phyloP scores from a whole-genome alignment of 2,113 vertebrate species.

The Toxostoma redivivum region DNA sequence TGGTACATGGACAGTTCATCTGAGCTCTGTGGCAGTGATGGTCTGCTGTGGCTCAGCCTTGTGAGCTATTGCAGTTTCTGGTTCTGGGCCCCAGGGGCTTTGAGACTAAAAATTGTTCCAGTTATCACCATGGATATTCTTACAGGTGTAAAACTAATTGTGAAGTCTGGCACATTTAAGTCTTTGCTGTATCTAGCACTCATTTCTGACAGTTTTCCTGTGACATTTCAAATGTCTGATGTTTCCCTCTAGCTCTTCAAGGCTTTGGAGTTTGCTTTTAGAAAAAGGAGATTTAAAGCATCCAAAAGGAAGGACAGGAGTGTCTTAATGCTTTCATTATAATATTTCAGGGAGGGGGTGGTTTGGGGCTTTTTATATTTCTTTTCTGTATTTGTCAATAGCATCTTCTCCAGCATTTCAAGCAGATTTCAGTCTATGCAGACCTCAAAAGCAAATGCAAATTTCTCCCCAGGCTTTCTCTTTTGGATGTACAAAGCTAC shows the following conservation, averaged over 20 bases:
- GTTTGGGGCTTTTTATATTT: neutral
- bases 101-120: neutral
- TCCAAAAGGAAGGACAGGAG: neutral
- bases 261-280: neutral
- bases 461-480: conserved; percentile 10
- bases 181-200: neutral
- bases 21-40: neutral
- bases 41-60: neutral
- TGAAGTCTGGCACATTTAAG: neutral
- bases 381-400: conserved; percentile 14
- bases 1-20: neutral
- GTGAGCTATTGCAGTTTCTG: neutral
- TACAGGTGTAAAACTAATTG: conserved; percentile 21
- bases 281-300: neutral
- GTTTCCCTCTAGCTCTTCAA: neutral
- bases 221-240: neutral
- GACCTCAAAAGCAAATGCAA: conserved; percentile 36
- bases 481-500: neutral
- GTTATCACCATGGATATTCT: neutral
- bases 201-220: neutral
- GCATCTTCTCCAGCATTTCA: conserved; percentile 10
- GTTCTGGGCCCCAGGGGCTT: neutral
- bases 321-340: neutral
- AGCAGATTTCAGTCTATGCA: neutral
- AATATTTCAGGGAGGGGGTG: neutral